Percentiles rank a stretch among this genome's conserved stretches.
Conservation (phyloP, 2,797 vertebrate species). For the Falco naumanni region DNA sequence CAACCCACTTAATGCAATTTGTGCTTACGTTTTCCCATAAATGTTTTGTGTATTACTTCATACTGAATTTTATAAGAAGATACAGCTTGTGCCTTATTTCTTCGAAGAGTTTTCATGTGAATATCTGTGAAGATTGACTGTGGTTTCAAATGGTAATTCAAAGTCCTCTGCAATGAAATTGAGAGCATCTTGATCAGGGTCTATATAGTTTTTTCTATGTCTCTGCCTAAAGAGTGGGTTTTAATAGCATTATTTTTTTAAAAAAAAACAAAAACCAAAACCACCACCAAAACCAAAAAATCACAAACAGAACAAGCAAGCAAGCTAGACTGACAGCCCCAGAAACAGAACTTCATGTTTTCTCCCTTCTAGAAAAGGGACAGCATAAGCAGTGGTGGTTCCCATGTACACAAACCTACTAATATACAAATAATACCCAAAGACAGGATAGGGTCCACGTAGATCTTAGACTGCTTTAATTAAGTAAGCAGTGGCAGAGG, state of each 20-base stretch:
- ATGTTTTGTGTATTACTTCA: background rate
- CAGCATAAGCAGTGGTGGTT: background rate
- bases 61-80: background rate
- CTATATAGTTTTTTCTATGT: background rate
- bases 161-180: constrained; percentile 42
- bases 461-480: background rate
- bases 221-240: background rate
- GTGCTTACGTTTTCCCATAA: background rate
- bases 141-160: background rate
- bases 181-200: background rate
- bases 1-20: background rate
- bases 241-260: background rate
- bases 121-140: background rate
- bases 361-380: background rate
- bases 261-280: background rate
- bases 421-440: background rate
- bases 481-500: background rate
- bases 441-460: background rate
- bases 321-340: background rate
- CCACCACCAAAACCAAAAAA: background rate
- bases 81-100: constrained; percentile 19
- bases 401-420: background rate
- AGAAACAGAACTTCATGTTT: background rate
- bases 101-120: constrained; percentile 17
- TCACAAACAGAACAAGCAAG: background rate